Percentiles rank a stretch among this genome's conserved stretches.
Evolutionary conservation across 2,797 vertebrate genomes (phyloP).

Genomic region (Tokudaia tokunoshimensis): DNA sequence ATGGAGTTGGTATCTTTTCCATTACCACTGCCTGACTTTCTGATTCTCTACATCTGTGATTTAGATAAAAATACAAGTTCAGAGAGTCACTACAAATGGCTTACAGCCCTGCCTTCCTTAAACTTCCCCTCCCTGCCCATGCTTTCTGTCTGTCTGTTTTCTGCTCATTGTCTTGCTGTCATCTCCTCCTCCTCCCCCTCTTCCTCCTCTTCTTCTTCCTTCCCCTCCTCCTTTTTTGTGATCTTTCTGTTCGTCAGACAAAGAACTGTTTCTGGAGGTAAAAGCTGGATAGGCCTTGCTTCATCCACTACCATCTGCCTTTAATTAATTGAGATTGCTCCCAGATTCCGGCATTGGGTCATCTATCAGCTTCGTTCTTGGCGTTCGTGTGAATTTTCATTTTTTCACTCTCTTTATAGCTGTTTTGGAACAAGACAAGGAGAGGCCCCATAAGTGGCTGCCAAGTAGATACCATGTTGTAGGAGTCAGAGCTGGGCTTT

Average conservation of each 20-base stretch:
- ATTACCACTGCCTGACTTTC: background rate
- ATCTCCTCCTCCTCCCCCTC: background rate
- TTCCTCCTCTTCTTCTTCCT: background rate
- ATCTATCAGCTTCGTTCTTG: slow-evolving; percentile 77
- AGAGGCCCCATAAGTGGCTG: background rate
- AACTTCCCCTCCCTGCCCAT: background rate
- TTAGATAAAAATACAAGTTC: background rate
- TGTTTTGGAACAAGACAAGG: slow-evolving; percentile 67
- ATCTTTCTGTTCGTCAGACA: slow-evolving; percentile 66
- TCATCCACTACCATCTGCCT: slow-evolving; percentile 75
- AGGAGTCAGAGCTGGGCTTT: background rate
- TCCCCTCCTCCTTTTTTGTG: background rate
- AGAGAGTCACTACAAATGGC: no score
- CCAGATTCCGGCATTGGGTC: slow-evolving; percentile 74
- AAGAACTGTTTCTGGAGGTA: slow-evolving; percentile 68
- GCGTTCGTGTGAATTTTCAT: slow-evolving; percentile 70
- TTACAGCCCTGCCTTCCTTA: background rate
- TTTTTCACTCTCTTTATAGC: slow-evolving; percentile 68
- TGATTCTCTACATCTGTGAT: background rate
- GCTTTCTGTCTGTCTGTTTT: background rate
- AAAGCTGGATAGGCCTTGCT: slow-evolving; percentile 73
- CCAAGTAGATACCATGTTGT: slow-evolving; percentile 70
- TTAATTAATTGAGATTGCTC: slow-evolving; percentile 82
- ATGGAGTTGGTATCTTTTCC: background rate
- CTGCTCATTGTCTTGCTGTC: background rate